Evolutionary conservation across 2,113 vertebrate genomes (phyloP), one percentile per base, ranked within the genome.

Genomic region (Cavia aperea): DNA sequence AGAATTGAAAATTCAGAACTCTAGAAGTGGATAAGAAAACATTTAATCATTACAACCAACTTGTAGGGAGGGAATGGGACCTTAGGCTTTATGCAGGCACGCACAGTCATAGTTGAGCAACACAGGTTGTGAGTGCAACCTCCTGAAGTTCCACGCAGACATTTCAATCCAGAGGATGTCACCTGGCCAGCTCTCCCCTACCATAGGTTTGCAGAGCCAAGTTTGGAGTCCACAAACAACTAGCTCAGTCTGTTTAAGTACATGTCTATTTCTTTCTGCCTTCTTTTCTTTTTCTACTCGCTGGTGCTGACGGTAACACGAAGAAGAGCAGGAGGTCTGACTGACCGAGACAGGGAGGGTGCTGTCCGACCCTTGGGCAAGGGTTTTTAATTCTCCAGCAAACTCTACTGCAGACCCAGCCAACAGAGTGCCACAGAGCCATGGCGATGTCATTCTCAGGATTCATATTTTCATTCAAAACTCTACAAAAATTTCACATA

Each of bases 241-340:
- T 31, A 14, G 7, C 56, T 77, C n/a, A 15, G 65, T 66, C 13
- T 66, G 65, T 5, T 31, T 9, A 93, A 70, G 70, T 11, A 6
- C 2, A 56, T 13, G 2, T 10, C 0, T 43, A 14, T 39, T 16
- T 16, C 58, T 66, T n/a, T 1, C 23, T 78, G 4, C 13, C 46
- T 21, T n/a, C 9, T n/a, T 85, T 49, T 15, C 60, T 46, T 33
- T 7, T 73, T 65, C 8, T 24, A 10, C 7, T 51, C 4, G 2
- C 56, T 58, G 6, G 19, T 49, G 19, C 7, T 26, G 8, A 63
- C 10, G 72, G 9, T 65, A 58, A 51, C 13, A 31, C 8, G 21
- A 1, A 19, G 18, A 82, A 43, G 7, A 70, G 0, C n/a, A 60
- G 82, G 54, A 81, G 24, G 15, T 58, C 31, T 63, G n/a, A 36